Evolutionary conservation across 1,140 invertebrate species (phyloP).

Genomic region (Acyrthosiphon pisum): DNA sequence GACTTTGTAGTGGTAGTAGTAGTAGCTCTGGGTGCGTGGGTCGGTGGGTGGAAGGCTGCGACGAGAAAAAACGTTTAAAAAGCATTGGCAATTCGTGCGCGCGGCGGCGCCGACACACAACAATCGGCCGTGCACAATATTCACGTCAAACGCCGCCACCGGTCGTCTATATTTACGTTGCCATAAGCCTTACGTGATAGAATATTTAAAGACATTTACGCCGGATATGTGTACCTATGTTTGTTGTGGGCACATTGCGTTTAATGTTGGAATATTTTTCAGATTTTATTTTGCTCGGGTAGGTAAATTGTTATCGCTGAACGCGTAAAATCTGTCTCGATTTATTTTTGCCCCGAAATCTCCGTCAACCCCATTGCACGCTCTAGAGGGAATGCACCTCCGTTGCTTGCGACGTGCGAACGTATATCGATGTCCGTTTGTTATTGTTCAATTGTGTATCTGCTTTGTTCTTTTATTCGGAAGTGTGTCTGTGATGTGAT

Average conservation of each 20-base stretch:
- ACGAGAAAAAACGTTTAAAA: neutral
- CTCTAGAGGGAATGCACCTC: neutral
- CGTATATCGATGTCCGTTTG: neutral
- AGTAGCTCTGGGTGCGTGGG: neutral
- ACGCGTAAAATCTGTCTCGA: neutral
- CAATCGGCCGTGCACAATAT: too few species aligned
- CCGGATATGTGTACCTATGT: neutral
- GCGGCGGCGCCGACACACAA: neutral
- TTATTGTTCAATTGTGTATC: neutral
- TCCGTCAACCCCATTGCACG: neutral
- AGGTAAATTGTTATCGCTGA: neutral
- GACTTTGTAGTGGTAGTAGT: neutral
- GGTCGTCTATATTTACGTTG: neutral
- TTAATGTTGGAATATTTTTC: neutral
- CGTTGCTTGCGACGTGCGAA: too few species aligned
- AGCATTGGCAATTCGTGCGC: neutral
- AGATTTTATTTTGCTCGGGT: neutral
- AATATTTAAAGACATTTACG: constrained; percentile 36
- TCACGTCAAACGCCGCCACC: neutral
- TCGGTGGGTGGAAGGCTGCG: neutral
- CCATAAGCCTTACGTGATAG: neutral
- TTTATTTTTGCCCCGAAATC: neutral
- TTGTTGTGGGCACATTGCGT: neutral
- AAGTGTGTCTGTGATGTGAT: neutral
- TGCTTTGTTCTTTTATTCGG: neutral